A percentile compares a stretch with the other conserved stretches of the same genome.
phyloP scores from a whole-genome alignment of 2,113 vertebrate genomes.

The Toxotes jaculatrix region DNA sequence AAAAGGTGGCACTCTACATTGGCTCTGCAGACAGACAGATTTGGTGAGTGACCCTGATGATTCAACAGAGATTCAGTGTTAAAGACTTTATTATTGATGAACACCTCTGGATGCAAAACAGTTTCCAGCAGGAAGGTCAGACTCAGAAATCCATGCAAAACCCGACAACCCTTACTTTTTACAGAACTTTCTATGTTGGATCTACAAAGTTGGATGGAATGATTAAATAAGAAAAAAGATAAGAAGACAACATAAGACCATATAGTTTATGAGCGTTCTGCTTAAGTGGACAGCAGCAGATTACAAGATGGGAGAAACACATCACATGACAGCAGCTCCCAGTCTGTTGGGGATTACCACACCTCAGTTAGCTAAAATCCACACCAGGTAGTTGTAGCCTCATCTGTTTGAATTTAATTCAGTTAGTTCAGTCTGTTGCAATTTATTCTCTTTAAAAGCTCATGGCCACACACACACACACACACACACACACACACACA shows the following conservation, averaged over 20 bases:
- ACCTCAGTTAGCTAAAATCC: constrained; percentile 16
- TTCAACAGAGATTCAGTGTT: background rate
- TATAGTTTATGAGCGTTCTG: constrained; percentile 6
- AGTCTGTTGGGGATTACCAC: constrained; percentile 8
- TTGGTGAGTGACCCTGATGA: background rate
- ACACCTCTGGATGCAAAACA: background rate
- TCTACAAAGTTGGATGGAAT: background rate
- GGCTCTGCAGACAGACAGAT: background rate
- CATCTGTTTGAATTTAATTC: constrained; percentile 43
- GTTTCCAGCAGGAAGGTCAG: background rate
- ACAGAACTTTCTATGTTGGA: background rate
- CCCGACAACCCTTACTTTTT: background rate
- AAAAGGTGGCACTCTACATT: background rate
- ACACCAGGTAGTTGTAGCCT: constrained; percentile 39
- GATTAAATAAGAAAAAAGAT: constrained; percentile 1
- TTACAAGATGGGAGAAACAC: background rate
- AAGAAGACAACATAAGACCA: constrained; percentile 1
- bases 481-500: background rate
- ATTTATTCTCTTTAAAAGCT: constrained; percentile 52
- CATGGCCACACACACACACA: constrained; percentile 6
- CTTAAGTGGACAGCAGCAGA: background rate
- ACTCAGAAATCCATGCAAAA: background rate
- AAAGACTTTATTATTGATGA: background rate
- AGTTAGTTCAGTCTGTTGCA: constrained; percentile 48
- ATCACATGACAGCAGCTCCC: background rate